Evolutionary conservation across 2,797 vertebrate genomes (phyloP), one percentile per base, ranked within the genome.

Genomic region (Mormyrops attenuatus): DNA sequence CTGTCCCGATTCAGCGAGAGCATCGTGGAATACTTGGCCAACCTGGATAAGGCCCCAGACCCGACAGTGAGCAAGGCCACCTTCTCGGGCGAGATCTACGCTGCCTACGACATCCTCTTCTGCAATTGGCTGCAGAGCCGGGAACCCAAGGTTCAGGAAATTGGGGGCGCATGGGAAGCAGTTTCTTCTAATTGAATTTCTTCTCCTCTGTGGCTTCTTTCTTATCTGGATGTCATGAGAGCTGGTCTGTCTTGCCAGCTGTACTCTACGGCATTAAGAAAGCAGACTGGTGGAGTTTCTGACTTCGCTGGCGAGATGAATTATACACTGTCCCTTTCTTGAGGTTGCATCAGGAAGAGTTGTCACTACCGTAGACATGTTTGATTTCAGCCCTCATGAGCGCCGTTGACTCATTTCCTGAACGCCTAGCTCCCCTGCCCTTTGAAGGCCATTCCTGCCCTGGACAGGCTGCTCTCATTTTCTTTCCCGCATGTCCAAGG

Each of bases 11-110:
- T 99, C 95, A 98, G 97, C 0, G 97, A 99, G 93, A 97, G 98
- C 91, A 97, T 98, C 91, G 93, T 97, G 92, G 98, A 99, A 91
- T 99, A 99, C 90, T 90, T 99, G 90, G 98, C 98, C 1, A 98
- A 98, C 94, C 91, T 98, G 91, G 98, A 99, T 94, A 96, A 99
- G 90, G 98, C 98, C 13, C 98, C 98, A 0, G 98, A 99, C 93
- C 97, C 97, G 88, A 98, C 97, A 0, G 97, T 99, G 66, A 95
- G 98, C 92, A 98, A 96, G 90, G 98, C 98, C 93, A 96, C 97
- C 0, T 99, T 99, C 91, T 97, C 97, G 11, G 91, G 92, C 0
- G 98, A 99, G 92, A 95, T 99, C 92, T 96, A 91, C 92, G 93
- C 94, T 0, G 97, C 98, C 7, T 98, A 97, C 0, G 97, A 99